Evolutionary conservation across 2,797 vertebrate species (phyloP).

Genomic region (Sebastes wilsoni): DNA sequence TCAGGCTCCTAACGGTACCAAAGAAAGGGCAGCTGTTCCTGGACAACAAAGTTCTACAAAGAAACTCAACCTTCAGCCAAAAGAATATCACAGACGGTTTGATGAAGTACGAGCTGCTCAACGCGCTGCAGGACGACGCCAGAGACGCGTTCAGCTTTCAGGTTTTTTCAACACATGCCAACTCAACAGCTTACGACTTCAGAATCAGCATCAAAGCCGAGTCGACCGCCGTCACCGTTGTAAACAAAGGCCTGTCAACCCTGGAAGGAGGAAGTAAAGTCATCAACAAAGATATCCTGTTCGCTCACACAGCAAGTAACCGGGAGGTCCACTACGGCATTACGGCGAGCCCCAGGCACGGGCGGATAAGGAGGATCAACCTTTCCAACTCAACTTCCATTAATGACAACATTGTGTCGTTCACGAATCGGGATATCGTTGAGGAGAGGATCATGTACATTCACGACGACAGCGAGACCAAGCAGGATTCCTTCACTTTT

Average conservation of each 20-base stretch:
- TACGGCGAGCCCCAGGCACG: constrained; percentile 81
- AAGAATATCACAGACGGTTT: constrained; percentile 82
- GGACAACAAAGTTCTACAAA: constrained; percentile 76
- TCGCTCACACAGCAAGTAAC: constrained; percentile 78
- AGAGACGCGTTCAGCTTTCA: constrained; percentile 86
- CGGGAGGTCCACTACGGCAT: constrained; percentile 83
- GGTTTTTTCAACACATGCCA: constrained; percentile 81
- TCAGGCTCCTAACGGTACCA: constrained; percentile 84
- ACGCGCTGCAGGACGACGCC: constrained; percentile 68
- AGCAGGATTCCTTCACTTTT: constrained; percentile 84
- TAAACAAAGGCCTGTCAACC: constrained; percentile 86
- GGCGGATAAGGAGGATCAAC: constrained; percentile 81
- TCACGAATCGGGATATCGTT: constrained; percentile 86
- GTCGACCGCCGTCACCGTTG: constrained; percentile 73
- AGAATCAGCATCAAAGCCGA: constrained; percentile 84
- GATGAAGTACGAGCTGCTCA: constrained; percentile 84
- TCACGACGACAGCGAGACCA: constrained; percentile 91
- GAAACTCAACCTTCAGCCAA: constrained; percentile 87
- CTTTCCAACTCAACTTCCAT: constrained; percentile 79
- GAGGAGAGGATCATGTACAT: constrained; percentile 85
- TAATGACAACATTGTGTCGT: constrained; percentile 76
- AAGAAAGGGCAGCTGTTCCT: constrained; percentile 86
- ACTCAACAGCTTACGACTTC: constrained; percentile 83
- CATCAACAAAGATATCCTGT: constrained; percentile 85
- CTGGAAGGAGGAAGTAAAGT: constrained; percentile 88